Evolutionary conservation across 2,113 vertebrate genomes (phyloP).

Genomic region (Lophura nycthemera): DNA sequence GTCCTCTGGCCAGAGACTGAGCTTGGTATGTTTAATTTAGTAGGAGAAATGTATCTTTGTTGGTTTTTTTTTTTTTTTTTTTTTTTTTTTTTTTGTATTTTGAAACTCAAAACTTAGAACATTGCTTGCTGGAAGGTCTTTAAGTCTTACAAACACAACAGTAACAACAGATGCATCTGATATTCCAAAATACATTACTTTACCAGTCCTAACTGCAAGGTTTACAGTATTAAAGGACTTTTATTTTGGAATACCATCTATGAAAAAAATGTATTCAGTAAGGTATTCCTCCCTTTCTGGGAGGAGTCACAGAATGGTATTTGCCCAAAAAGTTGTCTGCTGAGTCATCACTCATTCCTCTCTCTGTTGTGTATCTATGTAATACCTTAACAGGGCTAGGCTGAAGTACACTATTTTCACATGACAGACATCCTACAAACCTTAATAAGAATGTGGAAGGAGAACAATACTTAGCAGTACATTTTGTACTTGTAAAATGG

Average conservation of each 20-base stretch:
- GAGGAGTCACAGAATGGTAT: not conserved
- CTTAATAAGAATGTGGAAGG: not conserved
- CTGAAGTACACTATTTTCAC: not conserved
- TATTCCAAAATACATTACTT: not conserved
- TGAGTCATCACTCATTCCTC: not conserved
- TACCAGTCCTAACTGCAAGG: not conserved
- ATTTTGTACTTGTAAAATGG: not conserved
- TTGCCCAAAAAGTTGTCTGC: not conserved
- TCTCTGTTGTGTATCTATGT: not conserved
- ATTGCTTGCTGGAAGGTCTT: not conserved
- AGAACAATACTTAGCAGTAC: not conserved
- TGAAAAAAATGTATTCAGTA: not conserved
- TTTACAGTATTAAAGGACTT: not conserved
- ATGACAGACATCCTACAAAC: not conserved
- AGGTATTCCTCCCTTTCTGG: not conserved
- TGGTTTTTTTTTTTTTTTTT: not conserved
- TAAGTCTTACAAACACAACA: not conserved
- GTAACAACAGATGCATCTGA: not conserved
- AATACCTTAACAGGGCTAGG: not conserved
- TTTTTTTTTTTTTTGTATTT: no score
- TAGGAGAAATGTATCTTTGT: not conserved
- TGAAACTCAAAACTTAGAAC: not conserved
- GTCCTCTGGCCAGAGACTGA: not conserved
- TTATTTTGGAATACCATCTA: not conserved
- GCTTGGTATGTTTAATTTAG: not conserved